Conservation (phyloP, 2,888 invertebrate species). For the Sycophila texana region DNA sequence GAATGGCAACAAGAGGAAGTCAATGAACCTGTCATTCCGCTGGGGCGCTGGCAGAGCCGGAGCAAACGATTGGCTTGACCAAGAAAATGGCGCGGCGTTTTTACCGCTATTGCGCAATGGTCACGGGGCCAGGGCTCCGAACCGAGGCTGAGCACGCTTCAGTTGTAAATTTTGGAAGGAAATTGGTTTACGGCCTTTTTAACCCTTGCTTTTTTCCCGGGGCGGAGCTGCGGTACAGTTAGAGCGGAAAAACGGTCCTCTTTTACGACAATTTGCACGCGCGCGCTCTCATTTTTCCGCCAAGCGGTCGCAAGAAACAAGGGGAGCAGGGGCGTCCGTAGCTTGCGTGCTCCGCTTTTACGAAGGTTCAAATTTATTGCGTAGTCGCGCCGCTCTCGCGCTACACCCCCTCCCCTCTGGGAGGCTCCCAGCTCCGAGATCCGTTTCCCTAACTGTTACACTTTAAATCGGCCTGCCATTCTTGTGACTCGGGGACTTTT, state of each 20-base stretch:
- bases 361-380: conserved; percentile 68
- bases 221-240: conserved; percentile 61
- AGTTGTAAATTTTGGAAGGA: conserved; percentile 67
- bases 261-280: conserved; percentile 55
- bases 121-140: conserved; percentile 23
- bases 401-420: conserved; percentile 36
- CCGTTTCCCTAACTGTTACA: conserved; percentile 70
- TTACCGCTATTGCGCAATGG: conserved; percentile 61
- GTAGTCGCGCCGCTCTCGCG: conserved; percentile 64
- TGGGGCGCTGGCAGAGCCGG: too few relatives aligned
- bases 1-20: conserved; percentile 4
- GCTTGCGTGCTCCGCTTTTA: conserved; percentile 50
- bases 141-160: conserved; percentile 57
- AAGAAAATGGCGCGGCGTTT: too few relatives aligned
- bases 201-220: conserved; percentile 62
- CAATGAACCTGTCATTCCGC: conserved; percentile 37
- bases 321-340: neutral
- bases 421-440: conserved; percentile 51
- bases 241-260: conserved; percentile 61
- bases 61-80: too few relatives aligned
- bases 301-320: neutral
- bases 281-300: conserved; percentile 47
- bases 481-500: conserved; percentile 54
- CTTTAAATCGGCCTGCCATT: conserved; percentile 67
- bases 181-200: conserved; percentile 66